phyloP scores from a whole-genome alignment of 1,140 invertebrate species.

The Bombus huntii region DNA sequence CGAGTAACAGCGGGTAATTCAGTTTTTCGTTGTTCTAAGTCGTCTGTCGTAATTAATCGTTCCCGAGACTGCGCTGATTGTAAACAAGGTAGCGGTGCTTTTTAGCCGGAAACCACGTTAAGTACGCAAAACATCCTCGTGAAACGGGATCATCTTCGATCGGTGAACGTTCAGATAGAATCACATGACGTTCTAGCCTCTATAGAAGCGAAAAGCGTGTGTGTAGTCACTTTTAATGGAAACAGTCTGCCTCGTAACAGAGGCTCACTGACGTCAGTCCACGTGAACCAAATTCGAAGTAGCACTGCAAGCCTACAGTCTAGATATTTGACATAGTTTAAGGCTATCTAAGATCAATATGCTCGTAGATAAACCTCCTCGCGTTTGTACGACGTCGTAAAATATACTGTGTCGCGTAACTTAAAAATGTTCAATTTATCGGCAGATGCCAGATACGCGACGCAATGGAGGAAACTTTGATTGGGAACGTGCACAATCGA shows the following conservation, averaged over 20 bases:
- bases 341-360: neutral
- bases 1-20: neutral
- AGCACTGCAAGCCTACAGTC: neutral
- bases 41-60: neutral
- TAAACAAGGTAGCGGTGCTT: neutral
- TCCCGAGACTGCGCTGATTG: neutral
- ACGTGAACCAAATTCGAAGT: slow-evolving; percentile 9
- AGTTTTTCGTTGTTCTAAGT: neutral
- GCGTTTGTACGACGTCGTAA: neutral
- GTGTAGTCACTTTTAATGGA: neutral
- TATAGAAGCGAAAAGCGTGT: neutral
- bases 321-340: neutral
- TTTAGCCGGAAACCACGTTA: neutral
- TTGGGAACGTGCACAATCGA: neutral
- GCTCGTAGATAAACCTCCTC: neutral
- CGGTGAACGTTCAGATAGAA: neutral
- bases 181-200: neutral
- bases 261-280: neutral
- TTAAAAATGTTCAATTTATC: neutral
- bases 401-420: neutral
- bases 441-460: neutral
- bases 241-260: neutral
- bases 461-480: neutral
- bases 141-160: neutral
- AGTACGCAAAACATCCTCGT: neutral